Evolutionary conservation across 2,797 vertebrate species (phyloP), one percentile per base, ranked within the genome.

Genomic region (Vespertilio murinus): DNA sequence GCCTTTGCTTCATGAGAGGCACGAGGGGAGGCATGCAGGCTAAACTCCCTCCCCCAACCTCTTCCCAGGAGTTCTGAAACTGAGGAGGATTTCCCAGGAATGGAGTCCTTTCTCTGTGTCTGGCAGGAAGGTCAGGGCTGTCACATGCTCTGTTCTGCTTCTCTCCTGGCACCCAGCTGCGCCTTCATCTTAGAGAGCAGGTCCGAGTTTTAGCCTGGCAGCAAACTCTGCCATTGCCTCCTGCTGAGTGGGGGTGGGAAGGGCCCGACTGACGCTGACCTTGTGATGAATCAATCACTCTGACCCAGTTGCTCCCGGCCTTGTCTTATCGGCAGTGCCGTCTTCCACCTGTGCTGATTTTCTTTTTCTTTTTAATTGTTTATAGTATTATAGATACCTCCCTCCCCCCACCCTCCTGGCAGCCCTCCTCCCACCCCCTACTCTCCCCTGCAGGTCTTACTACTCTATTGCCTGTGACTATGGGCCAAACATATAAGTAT

Each of bases 31-130:
- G 6, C 52, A 30, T 16, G 38, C 13, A 52, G 13, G 33, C 23
- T 64, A 28, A 89, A 40, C 2, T 13, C 20, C 33, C 13, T 7
- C 25, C 6, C 89, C 25, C 30, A 0, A 59, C 3, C 6, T 22
- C 25, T 30, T 64, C 38, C 49, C 5, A 42, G 4, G 9, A 22
- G 45, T 23, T 56, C 33, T 69, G n/a, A 52, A 85, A 61, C 71
- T 35, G 59, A 49, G 71, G 30, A 91, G n/a, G 11, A 38, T 85
- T 85, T 86, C 65, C 54, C 40, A 38, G 79, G 64, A 81, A 42
- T 8, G n/a, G 75, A 78, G 38, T n/a, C 42, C 16, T 40, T 80
- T 42, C 45, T 49, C 45, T 13, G 25, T 38, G 38, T 81, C 73
- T 38, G 30, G 65, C 61, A 33, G 87, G 70, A 52, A 52, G 52